phyloP scores from a whole-genome alignment of 2,888 invertebrate genomes.

The Heterodera filipjevi region DNA sequence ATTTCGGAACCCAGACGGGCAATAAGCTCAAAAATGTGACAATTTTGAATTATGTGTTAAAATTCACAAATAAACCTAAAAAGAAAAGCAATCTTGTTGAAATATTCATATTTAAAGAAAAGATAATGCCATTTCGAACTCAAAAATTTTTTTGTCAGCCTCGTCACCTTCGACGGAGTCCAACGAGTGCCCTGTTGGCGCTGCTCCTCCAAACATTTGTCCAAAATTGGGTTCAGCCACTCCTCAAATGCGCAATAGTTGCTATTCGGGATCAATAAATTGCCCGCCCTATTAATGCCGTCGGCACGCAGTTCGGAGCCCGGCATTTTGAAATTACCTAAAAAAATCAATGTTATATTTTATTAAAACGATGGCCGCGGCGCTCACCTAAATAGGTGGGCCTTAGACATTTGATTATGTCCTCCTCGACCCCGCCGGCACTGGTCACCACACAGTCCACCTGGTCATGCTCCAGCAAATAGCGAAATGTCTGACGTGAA shows the following conservation, averaged over 20 bases:
- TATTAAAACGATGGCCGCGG: slow-evolving; percentile 26
- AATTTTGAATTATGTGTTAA: not conserved
- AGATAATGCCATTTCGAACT: too few species aligned
- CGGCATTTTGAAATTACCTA: slow-evolving; percentile 26
- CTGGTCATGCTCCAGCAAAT: slow-evolving; percentile 76
- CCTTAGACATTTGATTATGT: slow-evolving; percentile 95
- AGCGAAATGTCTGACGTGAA: slow-evolving; percentile 75
- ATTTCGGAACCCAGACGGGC: slow-evolving; percentile 83
- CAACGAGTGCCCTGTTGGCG: slow-evolving; percentile 71
- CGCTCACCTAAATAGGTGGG: slow-evolving; percentile 82
- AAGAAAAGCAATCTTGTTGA: too few species aligned
- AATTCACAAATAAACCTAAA: too few species aligned
- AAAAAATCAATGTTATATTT: too few species aligned
- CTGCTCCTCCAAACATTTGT: slow-evolving; percentile 87
- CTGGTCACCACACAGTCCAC: slow-evolving; percentile 95
- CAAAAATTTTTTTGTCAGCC: too few species aligned
- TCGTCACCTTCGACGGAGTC: slow-evolving; percentile 83
- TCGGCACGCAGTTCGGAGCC: slow-evolving; percentile 74
- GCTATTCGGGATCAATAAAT: slow-evolving; percentile 93
- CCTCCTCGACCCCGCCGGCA: slow-evolving; percentile 97
- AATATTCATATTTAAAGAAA: too few species aligned
- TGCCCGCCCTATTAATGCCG: slow-evolving; percentile 88
- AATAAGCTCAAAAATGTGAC: slow-evolving; percentile 67
- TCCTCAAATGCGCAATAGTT: slow-evolving; percentile 97
- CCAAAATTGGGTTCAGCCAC: slow-evolving; percentile 91